phyloP scores from a whole-genome alignment of 92 coral and sea anemone species.

The Phymanthus crucifer region DNA sequence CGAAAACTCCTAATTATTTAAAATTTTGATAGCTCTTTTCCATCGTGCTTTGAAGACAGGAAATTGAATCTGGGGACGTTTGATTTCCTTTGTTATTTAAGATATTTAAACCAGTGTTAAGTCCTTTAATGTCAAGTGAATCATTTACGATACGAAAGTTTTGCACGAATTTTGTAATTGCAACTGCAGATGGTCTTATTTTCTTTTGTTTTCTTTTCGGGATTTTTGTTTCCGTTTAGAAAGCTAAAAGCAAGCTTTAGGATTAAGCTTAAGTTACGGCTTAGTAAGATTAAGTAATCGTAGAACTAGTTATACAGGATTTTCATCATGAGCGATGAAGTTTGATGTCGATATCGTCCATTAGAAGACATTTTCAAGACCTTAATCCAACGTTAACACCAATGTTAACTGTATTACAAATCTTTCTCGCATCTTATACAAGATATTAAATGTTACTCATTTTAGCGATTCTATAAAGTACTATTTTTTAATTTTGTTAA shows the following conservation, averaged over 20 bases:
- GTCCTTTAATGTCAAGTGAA: no score
- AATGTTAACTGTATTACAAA: not conserved
- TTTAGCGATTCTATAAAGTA: not conserved
- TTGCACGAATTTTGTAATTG: not conserved
- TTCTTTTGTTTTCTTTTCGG: not conserved
- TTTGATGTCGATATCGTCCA: not conserved
- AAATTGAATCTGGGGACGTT: no score
- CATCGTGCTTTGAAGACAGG: no score
- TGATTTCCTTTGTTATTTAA: no score
- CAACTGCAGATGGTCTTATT: not conserved
- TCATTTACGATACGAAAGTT: no score
- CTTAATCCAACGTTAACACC: not conserved
- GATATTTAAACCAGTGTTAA: no score
- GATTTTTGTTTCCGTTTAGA: not conserved
- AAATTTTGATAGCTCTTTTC: no score
- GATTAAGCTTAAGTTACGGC: not conserved
- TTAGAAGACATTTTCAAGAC: not conserved
- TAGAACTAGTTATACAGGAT: not conserved
- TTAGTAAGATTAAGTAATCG: not conserved
- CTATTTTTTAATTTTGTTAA: not conserved
- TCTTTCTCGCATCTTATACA: not conserved
- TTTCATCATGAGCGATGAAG: not conserved
- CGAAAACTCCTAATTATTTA: no score
- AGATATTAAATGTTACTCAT: not conserved
- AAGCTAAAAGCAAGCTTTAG: not conserved